A percentile compares a stretch with the other conserved stretches of the same genome.
Conservation (phyloP, 2,797 vertebrate genomes). For the Carapus acus region DNA sequence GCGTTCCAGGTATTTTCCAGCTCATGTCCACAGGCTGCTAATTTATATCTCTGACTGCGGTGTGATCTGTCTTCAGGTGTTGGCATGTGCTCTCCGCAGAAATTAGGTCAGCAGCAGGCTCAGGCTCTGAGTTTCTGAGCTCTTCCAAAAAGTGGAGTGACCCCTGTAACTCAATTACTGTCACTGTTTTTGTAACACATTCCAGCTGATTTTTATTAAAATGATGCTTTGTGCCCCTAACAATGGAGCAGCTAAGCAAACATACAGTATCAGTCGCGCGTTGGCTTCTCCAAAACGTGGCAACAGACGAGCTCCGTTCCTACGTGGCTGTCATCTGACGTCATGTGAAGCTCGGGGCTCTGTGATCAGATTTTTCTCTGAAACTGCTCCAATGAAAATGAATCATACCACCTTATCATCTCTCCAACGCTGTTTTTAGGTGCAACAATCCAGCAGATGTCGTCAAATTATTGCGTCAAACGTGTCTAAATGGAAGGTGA, state of each 20-base stretch:
- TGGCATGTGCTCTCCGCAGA: slow-evolving; percentile 35
- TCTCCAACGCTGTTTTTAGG: neutral
- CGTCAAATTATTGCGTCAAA: no score
- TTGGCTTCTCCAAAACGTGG: slow-evolving; percentile 6
- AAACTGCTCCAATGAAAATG: no score
- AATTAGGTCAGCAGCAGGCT: slow-evolving; percentile 32
- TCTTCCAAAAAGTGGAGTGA: slow-evolving; percentile 11
- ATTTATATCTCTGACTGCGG: slow-evolving; percentile 5
- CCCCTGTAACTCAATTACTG: slow-evolving; percentile 33
- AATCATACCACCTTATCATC: neutral
- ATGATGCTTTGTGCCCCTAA: slow-evolving; percentile 12
- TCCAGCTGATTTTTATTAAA: slow-evolving; percentile 30
- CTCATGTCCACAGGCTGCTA: neutral
- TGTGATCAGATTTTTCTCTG: neutral
- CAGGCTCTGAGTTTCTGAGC: neutral
- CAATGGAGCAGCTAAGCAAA: slow-evolving; percentile 10
- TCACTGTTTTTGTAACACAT: slow-evolving; percentile 24
- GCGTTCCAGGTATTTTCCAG: no score
- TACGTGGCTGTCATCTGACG: slow-evolving; percentile 5
- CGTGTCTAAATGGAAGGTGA: no score
- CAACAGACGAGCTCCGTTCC: slow-evolving; percentile 6
- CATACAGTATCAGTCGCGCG: slow-evolving; percentile 13
- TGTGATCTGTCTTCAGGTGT: slow-evolving; percentile 14
- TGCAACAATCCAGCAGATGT: no score
- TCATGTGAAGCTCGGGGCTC: neutral